Conservation (phyloP, 1,140 invertebrate species). For the Drosophila mojavensis region DNA sequence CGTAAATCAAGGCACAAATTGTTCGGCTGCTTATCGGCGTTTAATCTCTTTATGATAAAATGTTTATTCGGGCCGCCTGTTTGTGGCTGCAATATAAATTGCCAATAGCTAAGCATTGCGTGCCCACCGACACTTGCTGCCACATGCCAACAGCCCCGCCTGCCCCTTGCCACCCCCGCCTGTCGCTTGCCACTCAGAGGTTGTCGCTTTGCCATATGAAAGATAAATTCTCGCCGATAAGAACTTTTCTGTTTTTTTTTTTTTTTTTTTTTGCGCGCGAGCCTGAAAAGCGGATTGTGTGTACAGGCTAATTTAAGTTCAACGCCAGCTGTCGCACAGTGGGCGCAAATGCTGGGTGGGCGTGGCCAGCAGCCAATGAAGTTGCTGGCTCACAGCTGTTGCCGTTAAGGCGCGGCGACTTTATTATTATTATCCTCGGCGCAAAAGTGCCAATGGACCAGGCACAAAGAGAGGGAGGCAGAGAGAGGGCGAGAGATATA, state of each 20-base stretch:
- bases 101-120: constrained; percentile 63
- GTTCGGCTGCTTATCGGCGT: constrained; percentile 67
- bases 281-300: constrained; percentile 67
- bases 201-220: constrained; percentile 74
- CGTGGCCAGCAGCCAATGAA: constrained; percentile 8
- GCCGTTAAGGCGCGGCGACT: constrained; percentile 62
- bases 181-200: constrained; percentile 41
- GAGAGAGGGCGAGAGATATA: neutral
- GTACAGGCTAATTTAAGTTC: constrained; percentile 82
- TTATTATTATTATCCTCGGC: constrained; percentile 78
- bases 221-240: constrained; percentile 81
- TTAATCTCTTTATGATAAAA: constrained; percentile 83
- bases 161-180: neutral
- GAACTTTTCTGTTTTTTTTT: constrained; percentile 54
- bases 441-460: constrained; percentile 64
- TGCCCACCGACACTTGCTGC: constrained; percentile 44
- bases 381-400: constrained; percentile 52
- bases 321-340: constrained; percentile 71
- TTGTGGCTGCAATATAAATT: constrained; percentile 76
- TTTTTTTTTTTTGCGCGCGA: too few species aligned
- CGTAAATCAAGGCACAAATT: constrained; percentile 68
- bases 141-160: neutral
- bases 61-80: constrained; percentile 64
- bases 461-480: neutral
- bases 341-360: constrained; percentile 24